Evolutionary conservation across 2,113 vertebrate species (phyloP), one percentile per base, ranked within the genome.

Genomic region (Nesogale talazaci): DNA sequence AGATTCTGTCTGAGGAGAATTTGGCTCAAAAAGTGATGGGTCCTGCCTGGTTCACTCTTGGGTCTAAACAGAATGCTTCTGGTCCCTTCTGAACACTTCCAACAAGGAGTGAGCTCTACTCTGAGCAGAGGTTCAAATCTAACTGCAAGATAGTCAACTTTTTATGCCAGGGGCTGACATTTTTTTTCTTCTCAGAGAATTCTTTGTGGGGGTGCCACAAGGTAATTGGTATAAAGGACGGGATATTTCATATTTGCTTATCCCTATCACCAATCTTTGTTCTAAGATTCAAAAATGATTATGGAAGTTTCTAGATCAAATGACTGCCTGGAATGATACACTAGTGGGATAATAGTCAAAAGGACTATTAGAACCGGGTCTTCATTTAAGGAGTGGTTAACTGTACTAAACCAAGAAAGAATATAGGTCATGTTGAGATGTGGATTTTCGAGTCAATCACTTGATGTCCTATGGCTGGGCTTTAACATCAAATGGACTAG

Each of bases 271-370:
- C 46, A 52, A 52, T 52, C 10, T 52, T 76, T 72, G 12, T 76
- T 75, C 75, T 80, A 63, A 75, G 52, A 89, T 81, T 85, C 57
- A 57, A n/a, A 93, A 83, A 72, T 52, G 23, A 65, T 8, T 69
- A 72, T 40, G 20, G 23, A 83, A 27, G 6, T 57, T 83, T 83
- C 38, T 72, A 76, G 27, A 36, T 23, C 42, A 61, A 59, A 77
- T 92, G 38, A 92, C 36, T 61, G 61, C 12, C 31, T 34, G 56
- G 78, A 70, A 70, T 0, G 0, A 63, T 56, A 14, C 78, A 9
- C 38, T 19, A 75, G 4, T 65, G 40, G 46, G 4, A 80, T 85
- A 40, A 90, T 70, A 80, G 46, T 86, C 76, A 52, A 46, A 40
- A 23, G 57, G 46, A 52, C 46, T 52, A 52, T 52, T 74, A 63